Base-by-base conservation (phyloP, 2,888 invertebrate genomes). In the Halocaridina rubra region DNA sequence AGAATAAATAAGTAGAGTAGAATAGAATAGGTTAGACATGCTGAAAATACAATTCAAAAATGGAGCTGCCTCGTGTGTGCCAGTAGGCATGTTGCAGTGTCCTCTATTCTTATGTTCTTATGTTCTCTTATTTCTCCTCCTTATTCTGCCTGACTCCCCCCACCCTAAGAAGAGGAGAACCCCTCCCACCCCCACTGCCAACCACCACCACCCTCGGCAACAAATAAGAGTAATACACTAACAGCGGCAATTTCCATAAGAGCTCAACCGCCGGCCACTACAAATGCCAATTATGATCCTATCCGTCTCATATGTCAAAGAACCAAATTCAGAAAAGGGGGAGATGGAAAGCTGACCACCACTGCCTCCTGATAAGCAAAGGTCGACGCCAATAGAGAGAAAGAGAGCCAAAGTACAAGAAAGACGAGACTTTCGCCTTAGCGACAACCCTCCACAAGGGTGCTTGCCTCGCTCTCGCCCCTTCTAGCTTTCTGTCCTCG, bases 291-390 rank as follows among this genome's bases (percentile, higher is more conserved):
- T 82, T 82, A 82, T 77, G 82, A 82, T 82, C 82, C 57, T 82
- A 77, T 82, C 77, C 82, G 77, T 82, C 82, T 82, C 82, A 82
- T 82, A 82, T 82, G 82, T 82, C 82, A 82, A 82, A 82, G 82
- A 82, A 82, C 82, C 61, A 77, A 72, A 82, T 82, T 82, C 82
- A 82, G 82, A 82, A 82, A 82, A 82, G 82, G 82, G 82, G 53
- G 53, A 53, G 53, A 53, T 16, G 53, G 77, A 24, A 16, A 72
- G 32, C 67, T 39, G 77, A 77, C 77, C 69, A 19, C 75, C 32
- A 71, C 69, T n/a, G 30, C 71, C 82, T 77, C 30, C 77, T 77
- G 82, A 82, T 82, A 82, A 82, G 82, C 77, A 46, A 77, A 82
- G 77, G 77, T 74, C 59, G 53, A 30, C 39, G 27, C 61, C 53